Base-by-base conservation (phyloP, 2,113 vertebrate species). In the Myotis davidii region DNA sequence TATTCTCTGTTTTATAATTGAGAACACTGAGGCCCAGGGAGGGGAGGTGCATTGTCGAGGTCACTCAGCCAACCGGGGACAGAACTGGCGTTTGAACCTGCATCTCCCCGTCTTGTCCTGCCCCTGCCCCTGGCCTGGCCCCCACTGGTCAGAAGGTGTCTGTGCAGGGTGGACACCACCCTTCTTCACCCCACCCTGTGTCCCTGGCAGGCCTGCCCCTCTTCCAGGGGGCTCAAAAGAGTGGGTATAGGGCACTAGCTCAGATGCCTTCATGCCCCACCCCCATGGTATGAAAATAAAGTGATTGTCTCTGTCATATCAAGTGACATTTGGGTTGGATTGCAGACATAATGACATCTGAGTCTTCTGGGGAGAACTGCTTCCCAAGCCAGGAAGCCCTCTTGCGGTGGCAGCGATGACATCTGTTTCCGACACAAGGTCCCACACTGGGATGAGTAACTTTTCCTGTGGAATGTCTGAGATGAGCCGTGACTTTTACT, bases 351-450 rank as follows among this genome's bases (percentile, higher is more conserved):
- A 97, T 97, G 96, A 95, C 84, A 94, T 89, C 90, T 86, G 96
- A 97, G 95, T 94, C 92, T 95, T 97, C 59, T 74, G 91, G 93
- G 81, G 86, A 91, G 96, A 69, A 96, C 95, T 97, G 93, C 96
- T 97, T 94, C 89, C 95, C 94, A 95, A 98, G 95, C 81, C 95
- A 82, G 83, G 96, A 85, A 87, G 91, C 94, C 93, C 42, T 97
- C 86, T 98, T 96, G 96, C 97, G 93, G 97, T 94, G 95, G 97
- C 82, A 61, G 96, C 94, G 3, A 29, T 78, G 88, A 69, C 92
- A 97, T 97, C 98, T 98, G 97, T 97, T 96, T 98, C 97, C 59
- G 52, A 96, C 97, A 96, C 23, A 90, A 96, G 95, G 92, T 95
- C 94, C 93, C 73, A 45, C 73, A 5, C 94, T 65, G 93, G 91